Conservation (phyloP, 2,888 invertebrate species). For the Tineola bisselliella region DNA sequence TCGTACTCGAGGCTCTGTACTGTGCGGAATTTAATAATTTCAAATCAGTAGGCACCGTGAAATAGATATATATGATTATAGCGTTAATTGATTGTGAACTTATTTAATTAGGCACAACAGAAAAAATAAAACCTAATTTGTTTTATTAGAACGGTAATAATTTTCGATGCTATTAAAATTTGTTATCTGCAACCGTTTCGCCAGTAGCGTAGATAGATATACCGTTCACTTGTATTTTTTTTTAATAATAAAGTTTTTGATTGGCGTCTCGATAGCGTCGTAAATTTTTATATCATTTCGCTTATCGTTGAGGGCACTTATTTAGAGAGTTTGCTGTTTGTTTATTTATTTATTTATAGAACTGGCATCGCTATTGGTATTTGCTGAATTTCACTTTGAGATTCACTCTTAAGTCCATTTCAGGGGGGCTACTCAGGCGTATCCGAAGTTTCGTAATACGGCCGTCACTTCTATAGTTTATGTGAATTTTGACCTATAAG, state of each 20-base stretch:
- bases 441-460: no score
- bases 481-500: no score
- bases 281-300: slow-evolving; percentile 2
- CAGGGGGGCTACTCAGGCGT: no score
- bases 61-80: no score
- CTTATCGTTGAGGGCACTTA: slow-evolving; percentile 1
- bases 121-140: not conserved
- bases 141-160: not conserved
- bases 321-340: not conserved
- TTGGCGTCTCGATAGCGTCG: slow-evolving; percentile 4
- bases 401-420: no score
- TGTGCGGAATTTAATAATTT: no score
- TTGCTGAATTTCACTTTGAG: not conserved
- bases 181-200: not conserved
- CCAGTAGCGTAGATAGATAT: not conserved
- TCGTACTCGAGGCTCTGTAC: no score
- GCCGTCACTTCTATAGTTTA: no score
- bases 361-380: not conserved
- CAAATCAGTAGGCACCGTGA: no score
- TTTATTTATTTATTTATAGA: not conserved
- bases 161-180: not conserved
- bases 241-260: not conserved
- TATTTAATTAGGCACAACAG: not conserved
- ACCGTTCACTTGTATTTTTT: not conserved
- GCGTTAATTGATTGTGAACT: not conserved